Base-by-base conservation (phyloP, 2,797 vertebrate genomes). In the Cossypha polioptera region DNA sequence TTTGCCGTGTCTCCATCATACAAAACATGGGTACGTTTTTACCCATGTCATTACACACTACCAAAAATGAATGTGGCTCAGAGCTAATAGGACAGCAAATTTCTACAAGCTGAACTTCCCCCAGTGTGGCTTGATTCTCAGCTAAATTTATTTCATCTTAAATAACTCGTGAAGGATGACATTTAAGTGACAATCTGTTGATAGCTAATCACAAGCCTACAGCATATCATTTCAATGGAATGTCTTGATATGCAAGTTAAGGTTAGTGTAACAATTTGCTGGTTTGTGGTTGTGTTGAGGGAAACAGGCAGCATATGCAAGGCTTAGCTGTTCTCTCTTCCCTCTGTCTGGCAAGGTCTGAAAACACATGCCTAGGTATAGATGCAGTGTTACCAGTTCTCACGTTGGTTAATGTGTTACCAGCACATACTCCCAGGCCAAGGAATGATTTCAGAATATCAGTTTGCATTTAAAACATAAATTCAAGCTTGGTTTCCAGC, bases 121-220 rank as follows among this genome's bases (percentile, higher is more conserved):
- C 35, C 13, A 11, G 22, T 5, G 28, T 1, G 2, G 8, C 43
- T 93, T 33, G 33, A 38, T 76, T 90, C 55, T 79, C 13, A 3
- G 77, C 72, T 94, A 80, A 79, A 91, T 89, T 80, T 86, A 88
- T 82, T 87, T 85, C 5, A 36, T 85, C 88, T 61, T 72, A 95
- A 94, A 51, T 45, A 83, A 75, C 75, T 72, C 13, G 1, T 72
- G 50, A 75, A 91, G 54, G 50, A 84, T 93, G 91, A 62, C 86
- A 90, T 94, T 88, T 90, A 74, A 87, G 77, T 91, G 93, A 89
- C 77, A 83, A 86, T 92, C 81, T 94, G 90, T 91, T 95, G 86
- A 87, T 67, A 71, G 90, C 68, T 87, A 83, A 82, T 93, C 86
- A 77, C 65, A 77, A 48, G 69, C 33, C 87, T 73, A 38, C 53